A percentile compares a stretch with the other conserved stretches of the same genome.
phyloP scores from a whole-genome alignment of 2,888 invertebrate genomes.

The Melieria crassipennis region DNA sequence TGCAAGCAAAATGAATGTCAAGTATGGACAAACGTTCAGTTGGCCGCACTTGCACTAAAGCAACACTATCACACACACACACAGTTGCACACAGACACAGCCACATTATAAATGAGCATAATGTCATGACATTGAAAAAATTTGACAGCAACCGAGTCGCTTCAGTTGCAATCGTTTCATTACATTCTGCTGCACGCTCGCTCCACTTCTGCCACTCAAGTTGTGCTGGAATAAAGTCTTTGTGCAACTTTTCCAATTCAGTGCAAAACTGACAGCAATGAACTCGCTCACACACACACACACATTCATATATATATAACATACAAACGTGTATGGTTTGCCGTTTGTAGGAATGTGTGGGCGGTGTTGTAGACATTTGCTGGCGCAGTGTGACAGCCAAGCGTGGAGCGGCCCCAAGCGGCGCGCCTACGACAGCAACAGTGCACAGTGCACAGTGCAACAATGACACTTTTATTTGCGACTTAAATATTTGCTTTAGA shows the following conservation, averaged over 20 bases:
- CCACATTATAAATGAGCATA: constrained; percentile 16
- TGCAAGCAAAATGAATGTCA: background rate
- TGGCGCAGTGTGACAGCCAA: too few relatives aligned
- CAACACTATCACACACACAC: background rate
- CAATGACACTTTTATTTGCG: too few relatives aligned
- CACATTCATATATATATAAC: background rate
- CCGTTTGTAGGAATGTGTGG: background rate
- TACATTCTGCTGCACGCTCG: background rate
- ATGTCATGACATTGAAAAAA: constrained; percentile 24
- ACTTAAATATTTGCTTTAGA: too few relatives aligned
- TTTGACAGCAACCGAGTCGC: background rate
- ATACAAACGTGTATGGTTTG: too few relatives aligned
- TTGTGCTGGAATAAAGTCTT: constrained; percentile 4
- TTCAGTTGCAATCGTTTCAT: background rate
- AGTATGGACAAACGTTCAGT: background rate
- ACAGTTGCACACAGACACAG: background rate
- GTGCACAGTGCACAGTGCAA: too few relatives aligned
- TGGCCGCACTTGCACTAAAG: background rate
- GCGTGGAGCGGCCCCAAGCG: too few relatives aligned
- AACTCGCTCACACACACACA: background rate
- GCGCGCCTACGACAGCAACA: too few relatives aligned
- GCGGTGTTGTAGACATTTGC: background rate
- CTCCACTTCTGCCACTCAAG: constrained; percentile 3
- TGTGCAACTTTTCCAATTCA: constrained; percentile 8
- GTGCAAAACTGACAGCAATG: constrained; percentile 9